A percentile compares a stretch with the other conserved stretches of the same genome.
Conservation (phyloP, 2,888 invertebrate genomes). For the Taenaris catops region DNA sequence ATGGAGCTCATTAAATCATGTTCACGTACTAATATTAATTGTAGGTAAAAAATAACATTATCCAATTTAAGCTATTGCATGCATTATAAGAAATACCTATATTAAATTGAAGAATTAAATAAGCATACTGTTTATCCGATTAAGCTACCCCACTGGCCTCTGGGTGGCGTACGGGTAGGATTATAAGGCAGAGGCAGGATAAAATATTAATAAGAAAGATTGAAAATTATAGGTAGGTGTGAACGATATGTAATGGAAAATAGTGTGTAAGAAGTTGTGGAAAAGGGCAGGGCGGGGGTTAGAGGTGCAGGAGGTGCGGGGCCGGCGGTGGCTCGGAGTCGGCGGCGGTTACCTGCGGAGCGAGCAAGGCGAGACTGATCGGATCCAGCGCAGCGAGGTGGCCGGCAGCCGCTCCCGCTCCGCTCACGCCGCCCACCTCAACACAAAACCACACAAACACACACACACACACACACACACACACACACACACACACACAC, state of each 20-base stretch:
- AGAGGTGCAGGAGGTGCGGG: constrained; percentile 23
- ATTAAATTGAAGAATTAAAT: constrained; percentile 26
- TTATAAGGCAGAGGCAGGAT: background rate
- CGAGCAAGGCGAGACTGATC: constrained; percentile 77
- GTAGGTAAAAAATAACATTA: constrained; percentile 8
- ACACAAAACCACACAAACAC: constrained; percentile 80
- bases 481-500: too few species aligned
- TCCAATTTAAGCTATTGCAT: constrained; percentile 61
- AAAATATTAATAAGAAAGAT: background rate
- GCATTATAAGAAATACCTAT: constrained; percentile 53
- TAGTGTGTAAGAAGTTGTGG: constrained; percentile 11
- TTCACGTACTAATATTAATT: constrained; percentile 25
- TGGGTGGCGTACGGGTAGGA: constrained; percentile 34
- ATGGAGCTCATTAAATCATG: constrained; percentile 14
- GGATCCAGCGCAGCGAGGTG: constrained; percentile 80
- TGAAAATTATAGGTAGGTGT: background rate
- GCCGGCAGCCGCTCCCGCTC: constrained; percentile 75
- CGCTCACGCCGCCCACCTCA: constrained; percentile 81
- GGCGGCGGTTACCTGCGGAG: constrained; percentile 68
- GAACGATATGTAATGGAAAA: constrained; percentile 6
- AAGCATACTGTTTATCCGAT: constrained; percentile 62
- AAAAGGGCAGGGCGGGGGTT: constrained; percentile 22
- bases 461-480: too few species aligned
- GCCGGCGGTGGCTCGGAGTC: constrained; percentile 44
- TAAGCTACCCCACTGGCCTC: constrained; percentile 63